Evolutionary conservation across 1,140 invertebrate genomes (phyloP).

Genomic region (Stratiolaelaps scimitus): DNA sequence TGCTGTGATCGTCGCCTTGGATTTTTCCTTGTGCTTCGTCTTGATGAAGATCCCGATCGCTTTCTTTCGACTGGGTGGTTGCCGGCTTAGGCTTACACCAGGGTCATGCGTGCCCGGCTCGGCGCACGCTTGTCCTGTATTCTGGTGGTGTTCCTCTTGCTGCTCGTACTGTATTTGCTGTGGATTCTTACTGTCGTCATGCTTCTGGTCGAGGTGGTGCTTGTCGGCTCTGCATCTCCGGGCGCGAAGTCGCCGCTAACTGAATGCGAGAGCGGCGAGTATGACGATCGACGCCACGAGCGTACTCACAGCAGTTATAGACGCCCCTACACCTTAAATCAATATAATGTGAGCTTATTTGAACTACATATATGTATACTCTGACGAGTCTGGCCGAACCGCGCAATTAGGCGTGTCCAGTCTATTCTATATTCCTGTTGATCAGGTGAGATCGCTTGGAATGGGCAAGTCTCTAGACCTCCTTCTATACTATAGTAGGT

Average conservation of each 20-base stretch:
- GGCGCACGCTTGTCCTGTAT: no score
- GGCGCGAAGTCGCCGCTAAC: constrained; percentile 26
- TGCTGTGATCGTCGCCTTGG: no score
- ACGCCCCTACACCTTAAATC: constrained; percentile 12
- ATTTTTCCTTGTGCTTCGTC: no score
- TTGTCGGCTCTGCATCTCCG: background rate
- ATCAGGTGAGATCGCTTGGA: background rate
- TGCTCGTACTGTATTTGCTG: no score
- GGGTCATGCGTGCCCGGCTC: no score
- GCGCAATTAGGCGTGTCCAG: background rate
- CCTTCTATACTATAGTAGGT: no score
- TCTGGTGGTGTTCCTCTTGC: no score
- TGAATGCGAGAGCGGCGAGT: constrained; percentile 6
- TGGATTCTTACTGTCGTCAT: no score
- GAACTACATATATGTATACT: background rate
- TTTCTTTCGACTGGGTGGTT: no score
- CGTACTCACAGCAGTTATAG: constrained; percentile 3
- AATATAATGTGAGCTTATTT: background rate
- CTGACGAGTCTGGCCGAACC: background rate
- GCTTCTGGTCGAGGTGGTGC: no score
- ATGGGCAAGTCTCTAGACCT: background rate
- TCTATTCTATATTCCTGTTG: background rate
- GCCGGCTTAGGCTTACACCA: no score
- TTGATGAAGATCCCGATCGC: no score
- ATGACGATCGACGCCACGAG: constrained; percentile 10